These are phyloP conservation scores for Hippocampus zosterae DNA, from an alignment of 2,113 vertebrate genomes.

Conservation along the genomic window DNA sequence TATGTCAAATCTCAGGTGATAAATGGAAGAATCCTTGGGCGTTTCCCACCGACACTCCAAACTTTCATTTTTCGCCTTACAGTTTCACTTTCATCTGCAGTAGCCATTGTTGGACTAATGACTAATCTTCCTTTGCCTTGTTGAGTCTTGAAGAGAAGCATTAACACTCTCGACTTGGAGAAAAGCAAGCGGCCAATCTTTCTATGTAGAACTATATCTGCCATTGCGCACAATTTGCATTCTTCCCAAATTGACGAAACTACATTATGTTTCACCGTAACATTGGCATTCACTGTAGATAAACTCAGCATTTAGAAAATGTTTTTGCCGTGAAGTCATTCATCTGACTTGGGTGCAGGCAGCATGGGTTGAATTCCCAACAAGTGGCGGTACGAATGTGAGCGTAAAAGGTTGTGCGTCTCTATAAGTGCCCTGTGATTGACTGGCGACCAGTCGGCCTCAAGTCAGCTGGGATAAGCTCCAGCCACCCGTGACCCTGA, in stretches of 20 bases:
- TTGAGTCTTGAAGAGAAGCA: not conserved
- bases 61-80: not conserved
- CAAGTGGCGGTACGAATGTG: not conserved
- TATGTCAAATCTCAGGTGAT: constrained; percentile 13
- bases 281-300: too few species aligned
- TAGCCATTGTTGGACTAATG: not conserved
- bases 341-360: too few species aligned
- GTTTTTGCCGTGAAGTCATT: too few species aligned
- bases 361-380: too few species aligned
- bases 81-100: constrained; percentile 7
- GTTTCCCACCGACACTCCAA: not conserved
- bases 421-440: not conserved
- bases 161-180: not conserved
- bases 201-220: too few species aligned
- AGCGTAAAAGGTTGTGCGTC: not conserved
- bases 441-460: not conserved
- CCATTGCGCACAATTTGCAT: not conserved
- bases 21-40: not conserved
- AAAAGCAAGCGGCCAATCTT: not conserved
- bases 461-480: not conserved
- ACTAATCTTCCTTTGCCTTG: not conserved
- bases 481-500: not conserved
- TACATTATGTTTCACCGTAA: too few species aligned
- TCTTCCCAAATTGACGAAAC: too few species aligned
- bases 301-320: too few species aligned